Evolutionary conservation across 2,888 invertebrate genomes (phyloP).

Genomic region (Pantelozetes paolii): DNA sequence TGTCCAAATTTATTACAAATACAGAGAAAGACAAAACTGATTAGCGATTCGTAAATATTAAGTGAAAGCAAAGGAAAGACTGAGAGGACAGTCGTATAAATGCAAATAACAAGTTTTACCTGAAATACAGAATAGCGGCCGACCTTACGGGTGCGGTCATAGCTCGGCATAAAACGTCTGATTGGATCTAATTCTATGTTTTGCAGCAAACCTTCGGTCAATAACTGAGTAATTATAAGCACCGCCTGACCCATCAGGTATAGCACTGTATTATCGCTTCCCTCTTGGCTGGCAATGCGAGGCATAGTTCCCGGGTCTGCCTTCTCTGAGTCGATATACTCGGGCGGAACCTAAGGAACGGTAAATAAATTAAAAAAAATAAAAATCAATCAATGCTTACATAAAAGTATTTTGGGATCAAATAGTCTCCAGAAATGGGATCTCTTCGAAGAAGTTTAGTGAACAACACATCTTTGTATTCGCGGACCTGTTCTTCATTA

Average conservation of each 20-base stretch:
- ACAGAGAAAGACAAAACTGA: not conserved
- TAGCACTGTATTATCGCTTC: slow-evolving; percentile 56
- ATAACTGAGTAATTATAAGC: slow-evolving; percentile 84
- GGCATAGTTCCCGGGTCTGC: slow-evolving; percentile 65
- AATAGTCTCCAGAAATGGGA: slow-evolving; percentile 49
- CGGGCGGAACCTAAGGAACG: slow-evolving; percentile 59
- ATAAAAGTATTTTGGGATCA: slow-evolving; percentile 91
- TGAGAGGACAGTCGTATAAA: not conserved
- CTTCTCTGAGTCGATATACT: slow-evolving; percentile 67
- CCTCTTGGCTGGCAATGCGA: slow-evolving; percentile 63
- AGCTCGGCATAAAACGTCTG: slow-evolving; percentile 87
- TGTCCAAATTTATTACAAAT: slow-evolving; percentile 6
- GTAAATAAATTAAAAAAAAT: not conserved
- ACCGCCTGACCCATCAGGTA: slow-evolving; percentile 95
- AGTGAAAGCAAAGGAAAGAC: slow-evolving; percentile 27
- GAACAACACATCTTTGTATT: slow-evolving; percentile 74
- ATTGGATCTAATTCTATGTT: slow-evolving; percentile 95
- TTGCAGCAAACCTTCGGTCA: slow-evolving; percentile 81
- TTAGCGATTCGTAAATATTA: slow-evolving; percentile 14
- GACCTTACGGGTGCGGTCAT: slow-evolving; percentile 83
- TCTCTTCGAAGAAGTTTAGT: slow-evolving; percentile 39
- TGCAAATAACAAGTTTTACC: slow-evolving; percentile 61
- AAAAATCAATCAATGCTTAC: slow-evolving; percentile 50
- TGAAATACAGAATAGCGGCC: slow-evolving; percentile 97
- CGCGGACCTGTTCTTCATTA: slow-evolving; percentile 80